A percentile compares a stretch with the other conserved stretches of the same genome.
These are phyloP conservation scores for Glaucopsyche alexis DNA, from an alignment of 2,888 invertebrate genomes.

Conservation along the genomic window DNA sequence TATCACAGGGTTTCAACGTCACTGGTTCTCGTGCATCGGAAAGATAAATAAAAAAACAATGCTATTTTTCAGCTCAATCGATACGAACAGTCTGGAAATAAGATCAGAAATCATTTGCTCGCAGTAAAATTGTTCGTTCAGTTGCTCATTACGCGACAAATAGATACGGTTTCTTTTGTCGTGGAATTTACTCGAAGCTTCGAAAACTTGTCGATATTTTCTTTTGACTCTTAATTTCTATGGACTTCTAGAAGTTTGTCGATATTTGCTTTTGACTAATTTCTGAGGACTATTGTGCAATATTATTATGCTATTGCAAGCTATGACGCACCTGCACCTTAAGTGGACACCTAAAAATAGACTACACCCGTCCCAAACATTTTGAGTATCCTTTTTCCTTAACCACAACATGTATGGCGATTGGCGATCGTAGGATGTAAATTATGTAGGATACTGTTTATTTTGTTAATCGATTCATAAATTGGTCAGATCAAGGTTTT, in stretches of 20 bases:
- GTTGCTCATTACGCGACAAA: conserved; percentile 29
- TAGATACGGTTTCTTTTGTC: conserved; percentile 27
- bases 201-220: not conserved
- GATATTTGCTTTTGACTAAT: not conserved
- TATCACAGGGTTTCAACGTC: conserved; percentile 8
- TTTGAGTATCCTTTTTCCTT: not conserved
- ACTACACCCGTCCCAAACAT: not conserved
- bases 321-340: not conserved
- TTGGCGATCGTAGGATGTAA: not conserved
- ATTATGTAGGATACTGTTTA: not conserved
- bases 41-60: conserved; percentile 14
- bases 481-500: not conserved
- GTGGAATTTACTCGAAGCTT: conserved; percentile 6
- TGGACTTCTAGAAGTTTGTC: not conserved
- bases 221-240: conserved; percentile 6
- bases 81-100: conserved; percentile 8
- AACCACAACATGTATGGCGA: not conserved
- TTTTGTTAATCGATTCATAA: not conserved
- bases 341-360: not conserved
- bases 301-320: not conserved
- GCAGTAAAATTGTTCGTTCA: conserved; percentile 24
- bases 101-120: conserved; percentile 26
- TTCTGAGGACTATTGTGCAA: not conserved
- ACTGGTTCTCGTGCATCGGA: conserved; percentile 1
- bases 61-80: conserved; percentile 10